These are phyloP conservation scores for Montipora efflorescens DNA, from an alignment of 64 coral and sea anemone species.

Conservation along the genomic window DNA sequence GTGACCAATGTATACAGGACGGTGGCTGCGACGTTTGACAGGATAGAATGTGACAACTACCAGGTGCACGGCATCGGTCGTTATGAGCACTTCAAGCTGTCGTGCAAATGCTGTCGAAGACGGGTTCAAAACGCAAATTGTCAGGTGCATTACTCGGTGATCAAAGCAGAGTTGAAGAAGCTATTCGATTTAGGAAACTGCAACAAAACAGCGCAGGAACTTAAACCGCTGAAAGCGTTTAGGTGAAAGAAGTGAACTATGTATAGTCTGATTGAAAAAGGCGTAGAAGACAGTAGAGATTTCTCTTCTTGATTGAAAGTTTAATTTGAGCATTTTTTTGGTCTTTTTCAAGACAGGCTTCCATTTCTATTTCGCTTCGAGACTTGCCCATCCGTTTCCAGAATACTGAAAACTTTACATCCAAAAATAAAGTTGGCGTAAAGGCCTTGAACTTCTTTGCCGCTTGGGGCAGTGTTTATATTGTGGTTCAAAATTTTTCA, in stretches of 20 bases:
- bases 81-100: conserved; percentile 52
- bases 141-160: conserved; percentile 21
- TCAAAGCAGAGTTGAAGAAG: conserved; percentile 54
- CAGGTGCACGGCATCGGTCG: conserved; percentile 9
- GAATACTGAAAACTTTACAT: too few species aligned
- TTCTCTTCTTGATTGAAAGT: too few species aligned
- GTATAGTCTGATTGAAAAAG: too few species aligned
- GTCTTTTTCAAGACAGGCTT: too few species aligned
- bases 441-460: too few species aligned
- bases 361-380: too few species aligned
- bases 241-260: neutral
- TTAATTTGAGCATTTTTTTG: too few species aligned
- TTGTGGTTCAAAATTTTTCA: too few species aligned
- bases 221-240: neutral
- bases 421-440: too few species aligned
- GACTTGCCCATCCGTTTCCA: too few species aligned
- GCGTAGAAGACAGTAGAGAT: too few species aligned
- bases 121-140: conserved; percentile 58
- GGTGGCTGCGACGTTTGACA: conserved; percentile 40
- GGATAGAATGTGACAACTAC: conserved; percentile 56
- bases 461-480: too few species aligned
- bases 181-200: conserved; percentile 65
- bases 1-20: conserved; percentile 26
- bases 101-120: conserved; percentile 63
- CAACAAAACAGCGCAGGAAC: conserved; percentile 36